These are phyloP conservation scores for Altica lythri DNA, from an alignment of 2,888 invertebrate genomes.

Conservation along the genomic window DNA sequence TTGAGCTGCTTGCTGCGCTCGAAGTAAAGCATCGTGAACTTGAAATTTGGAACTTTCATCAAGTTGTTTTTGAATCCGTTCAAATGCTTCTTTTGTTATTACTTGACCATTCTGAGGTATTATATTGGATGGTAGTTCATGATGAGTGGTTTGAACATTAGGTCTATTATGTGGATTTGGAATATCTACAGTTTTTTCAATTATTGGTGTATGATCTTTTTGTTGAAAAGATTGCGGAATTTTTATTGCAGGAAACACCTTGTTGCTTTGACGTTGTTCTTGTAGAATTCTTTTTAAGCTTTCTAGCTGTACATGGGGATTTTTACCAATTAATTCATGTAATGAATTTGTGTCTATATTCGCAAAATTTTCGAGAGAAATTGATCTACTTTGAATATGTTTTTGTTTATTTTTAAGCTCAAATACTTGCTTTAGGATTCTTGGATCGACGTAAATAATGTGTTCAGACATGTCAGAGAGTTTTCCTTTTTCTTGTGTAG, in stretches of 20 bases:
- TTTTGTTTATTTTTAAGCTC: slow-evolving; percentile 18
- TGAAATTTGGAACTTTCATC: slow-evolving; percentile 48
- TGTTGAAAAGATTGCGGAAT: slow-evolving; percentile 26
- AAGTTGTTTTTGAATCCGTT: slow-evolving; percentile 47
- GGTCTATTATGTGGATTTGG: slow-evolving; percentile 53
- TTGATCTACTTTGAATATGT: slow-evolving; percentile 19
- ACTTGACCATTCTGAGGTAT: slow-evolving; percentile 18
- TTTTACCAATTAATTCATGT: slow-evolving; percentile 59
- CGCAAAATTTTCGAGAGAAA: neutral
- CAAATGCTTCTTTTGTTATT: slow-evolving; percentile 34
- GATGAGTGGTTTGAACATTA: slow-evolving; percentile 37
- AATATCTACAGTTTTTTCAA: slow-evolving; percentile 58
- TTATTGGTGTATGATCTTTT: slow-evolving; percentile 55
- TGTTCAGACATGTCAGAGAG: slow-evolving; percentile 11
- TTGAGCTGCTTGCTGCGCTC: slow-evolving; percentile 48
- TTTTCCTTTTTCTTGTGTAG: too few species aligned
- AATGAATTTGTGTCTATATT: slow-evolving; percentile 54
- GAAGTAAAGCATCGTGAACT: slow-evolving; percentile 43
- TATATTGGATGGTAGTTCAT: slow-evolving; percentile 9
- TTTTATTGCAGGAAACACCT: slow-evolving; percentile 21
- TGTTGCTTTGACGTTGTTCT: slow-evolving; percentile 29
- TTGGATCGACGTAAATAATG: slow-evolving; percentile 41
- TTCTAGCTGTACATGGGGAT: slow-evolving; percentile 59
- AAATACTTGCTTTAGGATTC: slow-evolving; percentile 33
- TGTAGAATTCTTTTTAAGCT: slow-evolving; percentile 58